Conservation (phyloP, 2,888 invertebrate genomes). For the Taphrorychus bicolor region DNA sequence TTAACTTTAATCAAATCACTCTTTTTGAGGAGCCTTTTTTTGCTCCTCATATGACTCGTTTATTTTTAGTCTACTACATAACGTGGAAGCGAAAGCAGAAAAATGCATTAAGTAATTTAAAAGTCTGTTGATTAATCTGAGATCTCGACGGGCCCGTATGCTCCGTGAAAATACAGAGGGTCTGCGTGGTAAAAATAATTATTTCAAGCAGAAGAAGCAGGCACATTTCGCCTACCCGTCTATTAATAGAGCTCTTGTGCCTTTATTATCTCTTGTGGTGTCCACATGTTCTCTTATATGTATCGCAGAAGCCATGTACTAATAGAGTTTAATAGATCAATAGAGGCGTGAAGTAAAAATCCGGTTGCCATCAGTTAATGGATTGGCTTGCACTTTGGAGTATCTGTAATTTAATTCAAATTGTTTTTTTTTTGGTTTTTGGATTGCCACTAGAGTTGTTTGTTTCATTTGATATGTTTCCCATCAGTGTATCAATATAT, state of each 20-base stretch:
- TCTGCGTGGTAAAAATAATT: slow-evolving; percentile 20
- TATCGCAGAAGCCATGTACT: slow-evolving; percentile 9
- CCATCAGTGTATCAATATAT: neutral
- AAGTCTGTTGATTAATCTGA: slow-evolving; percentile 26
- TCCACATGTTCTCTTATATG: slow-evolving; percentile 15
- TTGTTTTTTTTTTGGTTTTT: too few species aligned
- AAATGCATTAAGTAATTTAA: slow-evolving; percentile 30
- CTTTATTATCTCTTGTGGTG: slow-evolving; percentile 29
- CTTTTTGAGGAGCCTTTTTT: neutral
- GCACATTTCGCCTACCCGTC: neutral
- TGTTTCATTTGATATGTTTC: too few species aligned
- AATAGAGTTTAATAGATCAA: neutral
- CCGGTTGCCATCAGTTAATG: too few species aligned
- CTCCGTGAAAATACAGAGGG: slow-evolving; percentile 14
- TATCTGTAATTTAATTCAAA: too few species aligned
- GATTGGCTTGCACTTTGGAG: too few species aligned
- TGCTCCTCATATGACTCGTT: neutral
- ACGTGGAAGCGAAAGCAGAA: slow-evolving; percentile 6
- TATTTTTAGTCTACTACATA: neutral
- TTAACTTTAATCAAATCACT: neutral
- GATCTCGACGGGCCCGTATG: slow-evolving; percentile 12
- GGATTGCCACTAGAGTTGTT: too few species aligned
- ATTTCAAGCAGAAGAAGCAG: slow-evolving; percentile 14
- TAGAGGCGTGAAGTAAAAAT: neutral
- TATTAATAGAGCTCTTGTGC: slow-evolving; percentile 10